Conservation (phyloP, 2,888 invertebrate species). For the Altica lythri region DNA sequence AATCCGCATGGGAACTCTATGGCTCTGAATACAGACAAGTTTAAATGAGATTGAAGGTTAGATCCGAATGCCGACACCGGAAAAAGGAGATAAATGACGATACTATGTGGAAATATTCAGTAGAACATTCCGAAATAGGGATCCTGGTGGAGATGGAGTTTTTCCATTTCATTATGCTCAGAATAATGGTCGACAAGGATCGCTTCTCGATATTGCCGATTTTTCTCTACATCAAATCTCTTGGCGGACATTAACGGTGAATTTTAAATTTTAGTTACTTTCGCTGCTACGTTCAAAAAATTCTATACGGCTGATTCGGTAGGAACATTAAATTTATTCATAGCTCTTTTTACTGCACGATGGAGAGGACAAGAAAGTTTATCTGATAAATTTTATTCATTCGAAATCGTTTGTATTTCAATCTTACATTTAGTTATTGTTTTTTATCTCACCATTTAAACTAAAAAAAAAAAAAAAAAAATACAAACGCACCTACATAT, state of each 20-base stretch:
- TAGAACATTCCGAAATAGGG: slow-evolving; percentile 25
- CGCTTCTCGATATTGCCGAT: slow-evolving; percentile 19
- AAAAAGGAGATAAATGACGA: slow-evolving; percentile 33
- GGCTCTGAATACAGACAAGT: slow-evolving; percentile 45
- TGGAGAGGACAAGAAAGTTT: slow-evolving; percentile 1
- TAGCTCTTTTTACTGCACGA: background rate
- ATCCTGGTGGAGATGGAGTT: slow-evolving; percentile 21
- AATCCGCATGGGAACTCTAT: slow-evolving; percentile 42
- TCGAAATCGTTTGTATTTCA: too few relatives aligned
- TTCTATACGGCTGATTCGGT: background rate
- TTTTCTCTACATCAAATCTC: slow-evolving; percentile 23
- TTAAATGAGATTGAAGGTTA: slow-evolving; percentile 46
- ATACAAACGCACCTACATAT: too few relatives aligned
- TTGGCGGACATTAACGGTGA: slow-evolving; percentile 22
- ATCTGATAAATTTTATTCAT: too few relatives aligned
- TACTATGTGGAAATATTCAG: slow-evolving; percentile 32
- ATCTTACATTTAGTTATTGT: too few relatives aligned
- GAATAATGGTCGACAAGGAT: slow-evolving; percentile 19
- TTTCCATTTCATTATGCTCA: slow-evolving; percentile 25
- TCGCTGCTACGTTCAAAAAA: slow-evolving; percentile 11
- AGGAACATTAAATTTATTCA: slow-evolving; percentile 12
- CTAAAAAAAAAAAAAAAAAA: too few relatives aligned
- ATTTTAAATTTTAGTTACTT: slow-evolving; percentile 26
- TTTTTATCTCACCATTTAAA: too few relatives aligned
- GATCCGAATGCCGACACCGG: slow-evolving; percentile 29